Evolutionary conservation across 2,888 invertebrate genomes (phyloP).

Genomic region (Drosophila quinaria): DNA sequence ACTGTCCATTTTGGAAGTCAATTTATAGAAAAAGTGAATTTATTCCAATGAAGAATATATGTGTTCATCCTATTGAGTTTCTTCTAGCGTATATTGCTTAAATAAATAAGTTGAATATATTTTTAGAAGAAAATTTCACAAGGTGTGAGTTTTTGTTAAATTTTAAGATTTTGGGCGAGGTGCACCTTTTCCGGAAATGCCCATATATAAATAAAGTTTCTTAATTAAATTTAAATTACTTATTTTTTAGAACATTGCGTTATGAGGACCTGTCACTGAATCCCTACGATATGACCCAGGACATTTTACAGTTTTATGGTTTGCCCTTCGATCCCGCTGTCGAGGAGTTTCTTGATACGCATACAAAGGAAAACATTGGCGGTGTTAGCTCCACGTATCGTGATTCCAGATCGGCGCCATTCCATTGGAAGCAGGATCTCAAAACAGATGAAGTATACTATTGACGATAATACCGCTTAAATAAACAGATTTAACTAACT

Average conservation of each 20-base stretch:
- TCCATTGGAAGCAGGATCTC: slow-evolving; percentile 93
- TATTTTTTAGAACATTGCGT: slow-evolving; percentile 89
- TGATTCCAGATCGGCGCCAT: slow-evolving; percentile 94
- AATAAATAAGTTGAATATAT: too few species aligned
- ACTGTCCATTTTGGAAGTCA: too few species aligned
- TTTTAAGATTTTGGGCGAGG: too few species aligned
- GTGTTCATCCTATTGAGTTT: too few species aligned
- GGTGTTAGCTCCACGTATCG: slow-evolving; percentile 95
- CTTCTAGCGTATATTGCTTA: too few species aligned
- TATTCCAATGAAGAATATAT: too few species aligned
- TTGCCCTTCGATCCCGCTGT: slow-evolving; percentile 90
- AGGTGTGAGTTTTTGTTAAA: too few species aligned
- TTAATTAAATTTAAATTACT: background rate
- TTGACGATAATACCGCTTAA: too few species aligned
- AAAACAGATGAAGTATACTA: slow-evolving; percentile 89
- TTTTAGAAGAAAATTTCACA: too few species aligned
- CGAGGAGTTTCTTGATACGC: slow-evolving; percentile 91
- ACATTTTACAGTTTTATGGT: slow-evolving; percentile 91
- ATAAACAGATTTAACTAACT: background rate
- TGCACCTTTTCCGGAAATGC: too few species aligned
- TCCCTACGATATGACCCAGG: slow-evolving; percentile 89
- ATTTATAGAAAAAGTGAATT: too few species aligned
- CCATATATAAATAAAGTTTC: too few species aligned
- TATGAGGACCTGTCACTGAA: slow-evolving; percentile 94
- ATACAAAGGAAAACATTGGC: slow-evolving; percentile 92